Evolutionary conservation across 2,113 vertebrate genomes (phyloP), one percentile per base, ranked within the genome.

Genomic region (Mustelus asterias): DNA sequence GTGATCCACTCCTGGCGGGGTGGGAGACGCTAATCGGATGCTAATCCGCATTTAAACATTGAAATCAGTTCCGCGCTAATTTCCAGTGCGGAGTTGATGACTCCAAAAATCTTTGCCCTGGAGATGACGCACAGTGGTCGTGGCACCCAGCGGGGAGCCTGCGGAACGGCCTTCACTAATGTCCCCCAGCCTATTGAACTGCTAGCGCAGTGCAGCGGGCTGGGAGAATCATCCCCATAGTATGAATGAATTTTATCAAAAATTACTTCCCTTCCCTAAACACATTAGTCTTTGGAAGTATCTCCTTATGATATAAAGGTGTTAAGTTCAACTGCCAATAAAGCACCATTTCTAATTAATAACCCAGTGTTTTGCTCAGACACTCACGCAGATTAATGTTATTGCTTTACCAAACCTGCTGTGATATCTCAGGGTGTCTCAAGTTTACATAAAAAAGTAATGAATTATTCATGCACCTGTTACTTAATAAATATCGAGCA

Each of bases 401-500:
- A 72, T 95, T 76, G 69, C 94, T 72, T 95, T 54, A n/a, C 44
- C 67, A 48, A 72, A 76, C 22, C 37, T 48, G 44, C 13, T 48
- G 67, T 54, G 67, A 72, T 95, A 72, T 48, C 41, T 29, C 67
- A 72, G 37, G 11, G 41, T 72, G 94, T 14, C 18, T 95, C 13
- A 3, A 1, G 94, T 76, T 95, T 76, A 72, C 69, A n/a, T 48
- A 29, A 95, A 72, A 54, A 69, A 24, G 65, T 95, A 22, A 54
- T 16, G 41, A 95, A 72, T 95, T 70, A 95, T 26, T 95, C 4
- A 69, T 67, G 14, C 18, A 72, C 6, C 33, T 95, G 44, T 54
- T 72, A 41, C 69, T 95, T 95, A 72, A 70, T 72, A 95, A 72
- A 44, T 29, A 41, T 95, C 67, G 69, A 70, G 41, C 94, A 95